Evolutionary conservation across 2,888 invertebrate species (phyloP).

Genomic region (Drosophila falleni): DNA sequence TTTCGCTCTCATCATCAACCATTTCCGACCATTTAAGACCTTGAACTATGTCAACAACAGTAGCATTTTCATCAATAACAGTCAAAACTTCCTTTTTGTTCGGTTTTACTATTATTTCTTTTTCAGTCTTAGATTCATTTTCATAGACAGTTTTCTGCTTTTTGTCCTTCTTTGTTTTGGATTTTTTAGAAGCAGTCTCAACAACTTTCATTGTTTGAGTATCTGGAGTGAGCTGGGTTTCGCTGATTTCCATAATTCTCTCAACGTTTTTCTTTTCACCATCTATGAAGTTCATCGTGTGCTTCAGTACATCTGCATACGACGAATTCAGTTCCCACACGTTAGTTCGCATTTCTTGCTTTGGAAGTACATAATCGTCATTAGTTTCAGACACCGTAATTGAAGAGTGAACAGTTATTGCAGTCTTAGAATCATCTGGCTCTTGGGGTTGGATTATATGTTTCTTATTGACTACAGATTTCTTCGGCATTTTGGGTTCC

Average conservation of each 20-base stretch:
- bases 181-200: slow-evolving; percentile 23
- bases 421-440: neutral
- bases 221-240: neutral
- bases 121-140: neutral
- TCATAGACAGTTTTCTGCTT: slow-evolving; percentile 21
- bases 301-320: slow-evolving; percentile 67
- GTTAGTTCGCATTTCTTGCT: neutral
- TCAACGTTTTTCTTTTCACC: slow-evolving; percentile 63
- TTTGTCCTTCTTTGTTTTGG: slow-evolving; percentile 47
- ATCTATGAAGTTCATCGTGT: slow-evolving; percentile 61
- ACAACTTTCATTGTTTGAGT: neutral
- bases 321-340: slow-evolving; percentile 57
- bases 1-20: slow-evolving; percentile 31
- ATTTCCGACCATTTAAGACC: slow-evolving; percentile 46
- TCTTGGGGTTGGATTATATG: neutral
- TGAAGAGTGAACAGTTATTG: neutral
- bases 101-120: neutral
- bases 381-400: slow-evolving; percentile 21
- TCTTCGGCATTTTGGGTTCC: neutral
- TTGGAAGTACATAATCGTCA: neutral
- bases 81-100: neutral
- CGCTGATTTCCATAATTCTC: neutral
- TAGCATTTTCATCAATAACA: neutral
- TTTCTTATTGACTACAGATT: neutral
- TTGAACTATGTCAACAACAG: neutral